phyloP scores from a whole-genome alignment of 2,888 invertebrate genomes.

The Epistrophella euchroma region DNA sequence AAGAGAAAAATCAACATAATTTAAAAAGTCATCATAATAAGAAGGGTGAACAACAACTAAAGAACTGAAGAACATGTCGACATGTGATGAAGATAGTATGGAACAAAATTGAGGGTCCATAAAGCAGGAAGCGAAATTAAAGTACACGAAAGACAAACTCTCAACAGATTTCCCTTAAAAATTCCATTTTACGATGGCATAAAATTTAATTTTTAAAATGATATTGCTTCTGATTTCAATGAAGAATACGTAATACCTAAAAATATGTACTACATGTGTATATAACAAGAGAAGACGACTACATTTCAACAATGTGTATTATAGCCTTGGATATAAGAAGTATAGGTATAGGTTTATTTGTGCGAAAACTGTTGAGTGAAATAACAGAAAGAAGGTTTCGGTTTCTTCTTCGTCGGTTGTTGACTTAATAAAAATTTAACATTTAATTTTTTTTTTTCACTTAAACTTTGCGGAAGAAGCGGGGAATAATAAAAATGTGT shows the following conservation, averaged over 20 bases:
- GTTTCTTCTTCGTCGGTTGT: neutral
- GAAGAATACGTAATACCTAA: neutral
- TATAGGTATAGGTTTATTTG: neutral
- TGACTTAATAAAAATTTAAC: neutral
- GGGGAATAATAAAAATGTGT: neutral
- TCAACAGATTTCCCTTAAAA: slow-evolving; percentile 19
- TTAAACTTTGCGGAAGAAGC: neutral
- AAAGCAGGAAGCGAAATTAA: neutral
- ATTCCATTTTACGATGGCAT: slow-evolving; percentile 11
- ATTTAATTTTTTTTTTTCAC: neutral
- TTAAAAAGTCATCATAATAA: slow-evolving; percentile 27
- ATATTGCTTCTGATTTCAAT: slow-evolving; percentile 26
- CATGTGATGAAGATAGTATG: slow-evolving; percentile 5
- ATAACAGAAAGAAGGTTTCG: neutral
- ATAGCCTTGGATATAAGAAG: neutral
- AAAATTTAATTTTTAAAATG: slow-evolving; percentile 37
- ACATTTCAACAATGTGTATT: neutral
- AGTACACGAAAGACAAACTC: neutral
- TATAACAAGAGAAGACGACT: neutral
- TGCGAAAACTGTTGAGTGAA: neutral
- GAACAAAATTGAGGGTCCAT: neutral
- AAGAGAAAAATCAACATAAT: slow-evolving; percentile 40
- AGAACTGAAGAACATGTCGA: slow-evolving; percentile 4
- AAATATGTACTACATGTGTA: neutral
- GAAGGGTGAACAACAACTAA: neutral